Conservation (phyloP, 1,140 invertebrate genomes). For the Cardiocondyla obscurior region DNA sequence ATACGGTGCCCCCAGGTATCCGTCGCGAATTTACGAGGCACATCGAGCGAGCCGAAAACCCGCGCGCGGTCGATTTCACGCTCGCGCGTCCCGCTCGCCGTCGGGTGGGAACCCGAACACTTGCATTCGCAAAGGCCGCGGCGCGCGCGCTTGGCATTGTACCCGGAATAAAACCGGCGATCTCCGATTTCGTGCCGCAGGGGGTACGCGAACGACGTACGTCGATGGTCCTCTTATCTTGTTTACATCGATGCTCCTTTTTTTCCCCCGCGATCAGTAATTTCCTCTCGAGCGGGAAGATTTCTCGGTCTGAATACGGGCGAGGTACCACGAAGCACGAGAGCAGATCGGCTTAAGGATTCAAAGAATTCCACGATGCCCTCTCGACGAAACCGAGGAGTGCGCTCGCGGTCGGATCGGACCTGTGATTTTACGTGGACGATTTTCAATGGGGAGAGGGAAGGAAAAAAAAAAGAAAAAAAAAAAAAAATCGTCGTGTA, state of each 20-base stretch:
- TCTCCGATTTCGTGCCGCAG: slow-evolving; percentile 11
- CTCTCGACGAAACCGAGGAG: slow-evolving; percentile 17
- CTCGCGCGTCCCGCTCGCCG: slow-evolving; percentile 12
- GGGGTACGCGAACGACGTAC: background rate
- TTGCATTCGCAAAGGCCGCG: slow-evolving; percentile 8
- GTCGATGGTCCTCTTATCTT: slow-evolving; percentile 45
- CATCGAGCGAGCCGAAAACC: slow-evolving; percentile 32
- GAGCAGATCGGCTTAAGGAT: background rate
- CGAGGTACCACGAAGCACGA: background rate
- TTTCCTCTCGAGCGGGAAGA: slow-evolving; percentile 15
- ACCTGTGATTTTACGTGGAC: slow-evolving; percentile 40
- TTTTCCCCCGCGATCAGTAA: slow-evolving; percentile 58
- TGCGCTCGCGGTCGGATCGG: background rate
- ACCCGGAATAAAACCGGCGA: slow-evolving; percentile 61
- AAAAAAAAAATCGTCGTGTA: background rate
- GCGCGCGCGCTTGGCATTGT: slow-evolving; percentile 22
- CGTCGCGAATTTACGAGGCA: slow-evolving; percentile 43
- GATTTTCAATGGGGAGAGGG: slow-evolving; percentile 25
- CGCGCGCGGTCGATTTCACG: slow-evolving; percentile 18
- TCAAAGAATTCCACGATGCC: background rate
- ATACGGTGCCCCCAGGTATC: slow-evolving; percentile 30
- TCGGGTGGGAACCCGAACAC: slow-evolving; percentile 40
- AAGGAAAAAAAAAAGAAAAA: background rate
- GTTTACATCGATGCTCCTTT: slow-evolving; percentile 47
- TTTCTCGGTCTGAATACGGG: slow-evolving; percentile 21